Conservation (phyloP, 2,113 vertebrate species). For the Chaetops frenatus region DNA sequence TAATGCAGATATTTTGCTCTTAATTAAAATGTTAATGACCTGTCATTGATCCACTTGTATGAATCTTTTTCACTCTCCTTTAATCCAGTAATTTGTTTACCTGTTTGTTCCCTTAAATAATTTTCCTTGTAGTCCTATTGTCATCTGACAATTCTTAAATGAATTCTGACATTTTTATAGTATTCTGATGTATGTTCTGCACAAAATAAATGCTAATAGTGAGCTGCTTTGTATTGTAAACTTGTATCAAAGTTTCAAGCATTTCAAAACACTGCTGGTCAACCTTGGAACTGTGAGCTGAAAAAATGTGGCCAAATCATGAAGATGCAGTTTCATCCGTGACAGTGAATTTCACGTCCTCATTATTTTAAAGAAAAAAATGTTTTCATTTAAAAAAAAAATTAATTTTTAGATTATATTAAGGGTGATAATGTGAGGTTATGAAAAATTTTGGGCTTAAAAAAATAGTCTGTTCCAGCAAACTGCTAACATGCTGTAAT, state of each 20-base stretch:
- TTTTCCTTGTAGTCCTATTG: neutral
- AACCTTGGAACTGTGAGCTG: neutral
- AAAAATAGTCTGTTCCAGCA: neutral
- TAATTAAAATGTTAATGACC: neutral
- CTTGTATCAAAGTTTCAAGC: neutral
- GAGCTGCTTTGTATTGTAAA: neutral
- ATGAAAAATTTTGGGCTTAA: neutral
- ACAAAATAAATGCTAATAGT: neutral
- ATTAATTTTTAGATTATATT: neutral
- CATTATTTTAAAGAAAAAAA: neutral
- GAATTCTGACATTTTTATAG: neutral
- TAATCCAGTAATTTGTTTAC: neutral
- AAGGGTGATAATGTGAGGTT: neutral
- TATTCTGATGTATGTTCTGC: neutral
- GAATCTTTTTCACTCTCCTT: neutral
- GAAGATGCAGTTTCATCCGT: neutral
- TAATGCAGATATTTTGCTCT: neutral
- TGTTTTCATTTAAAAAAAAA: too few relatives aligned
- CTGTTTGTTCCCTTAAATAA: neutral
- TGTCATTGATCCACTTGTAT: neutral
- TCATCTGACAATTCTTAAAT: neutral
- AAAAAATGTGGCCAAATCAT: neutral
- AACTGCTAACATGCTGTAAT: neutral
- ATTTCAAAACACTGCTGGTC: neutral
- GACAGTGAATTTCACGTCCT: neutral